Base-by-base conservation (phyloP, 2,113 vertebrate genomes). In the Nematolebias whitei region DNA sequence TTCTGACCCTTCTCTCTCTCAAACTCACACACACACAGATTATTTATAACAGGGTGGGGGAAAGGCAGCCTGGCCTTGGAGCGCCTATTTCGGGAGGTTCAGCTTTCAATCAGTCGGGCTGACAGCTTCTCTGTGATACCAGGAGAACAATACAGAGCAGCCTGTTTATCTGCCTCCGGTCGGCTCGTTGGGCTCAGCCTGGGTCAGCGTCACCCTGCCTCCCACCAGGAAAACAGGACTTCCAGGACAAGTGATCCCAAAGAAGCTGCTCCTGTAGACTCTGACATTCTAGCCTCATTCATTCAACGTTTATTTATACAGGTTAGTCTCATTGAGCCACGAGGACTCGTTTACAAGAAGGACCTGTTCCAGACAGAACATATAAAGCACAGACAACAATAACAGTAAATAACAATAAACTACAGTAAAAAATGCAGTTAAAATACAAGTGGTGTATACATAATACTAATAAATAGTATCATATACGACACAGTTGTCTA, bases 41-140 rank as follows among this genome's bases (percentile, higher is more conserved):
- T 92, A 92, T 92, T 91, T 90, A 90, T 92, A 92, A 78, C 60
- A 48, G 78, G 76, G 83, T 81, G 75, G 74, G 71, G 39, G 79
- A 82, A 67, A 9, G 35, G 80, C 86, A 74, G 74, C 10, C 19
- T 0, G 7, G 77, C 75, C 79, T 80, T 68, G 32, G 47, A 67
- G 68, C 26, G 49, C 47, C 86, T 92, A 92, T 92, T 93, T 91
- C 83, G 68, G 86, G 87, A 82, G 76, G 76, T 54, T 32, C 26
- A 65, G 54, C 68, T 57, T 73, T 90, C 84, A 86, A 87, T 92
- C 88, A 85, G 60, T 83, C 80, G 65, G 62, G 44, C 63, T 81
- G 85, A 87, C 80, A 76, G 86, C 63, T 82, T 67, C 74, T 78
- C 66, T 53, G 80, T 80, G 82, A 90, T 80, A 90, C 63, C 66